Evolutionary conservation across 1,140 invertebrate genomes (phyloP).

Genomic region (Proctacanthus coquilletti): DNA sequence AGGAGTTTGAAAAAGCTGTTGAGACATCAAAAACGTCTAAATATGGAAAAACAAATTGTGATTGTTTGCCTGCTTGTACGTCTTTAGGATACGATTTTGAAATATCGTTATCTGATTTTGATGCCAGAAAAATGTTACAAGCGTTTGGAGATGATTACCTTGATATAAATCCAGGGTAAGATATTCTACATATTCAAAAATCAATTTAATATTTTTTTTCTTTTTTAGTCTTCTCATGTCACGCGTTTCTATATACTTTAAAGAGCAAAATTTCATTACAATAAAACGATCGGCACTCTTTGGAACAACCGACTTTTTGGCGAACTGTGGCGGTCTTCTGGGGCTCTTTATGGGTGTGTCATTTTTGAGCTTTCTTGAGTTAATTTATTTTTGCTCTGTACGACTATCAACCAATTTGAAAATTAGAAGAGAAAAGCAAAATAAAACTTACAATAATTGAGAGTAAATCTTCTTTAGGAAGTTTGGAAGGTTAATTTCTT

Average conservation of each 20-base stretch:
- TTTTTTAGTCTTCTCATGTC: slow-evolving; percentile 5
- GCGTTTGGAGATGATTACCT: slow-evolving; percentile 13
- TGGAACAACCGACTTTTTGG: slow-evolving; percentile 31
- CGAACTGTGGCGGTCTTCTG: slow-evolving; percentile 34
- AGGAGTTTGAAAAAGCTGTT: too few species aligned
- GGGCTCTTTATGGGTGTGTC: slow-evolving; percentile 36
- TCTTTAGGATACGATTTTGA: slow-evolving; percentile 34
- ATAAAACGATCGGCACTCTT: slow-evolving; percentile 30
- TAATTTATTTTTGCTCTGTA: slow-evolving; percentile 32
- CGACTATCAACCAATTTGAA: too few species aligned
- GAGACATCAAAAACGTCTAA: too few species aligned
- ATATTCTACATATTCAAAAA: background rate
- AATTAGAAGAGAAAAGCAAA: too few species aligned
- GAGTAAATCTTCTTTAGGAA: too few species aligned
- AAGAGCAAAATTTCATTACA: slow-evolving; percentile 27
- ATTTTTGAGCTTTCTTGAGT: slow-evolving; percentile 31
- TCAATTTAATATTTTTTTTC: slow-evolving; percentile 1
- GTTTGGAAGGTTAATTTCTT: too few species aligned
- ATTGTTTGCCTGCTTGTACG: background rate
- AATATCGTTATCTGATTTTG: slow-evolving; percentile 40
- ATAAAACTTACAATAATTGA: too few species aligned
- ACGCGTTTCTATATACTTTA: slow-evolving; percentile 23
- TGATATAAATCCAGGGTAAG: slow-evolving; percentile 1
- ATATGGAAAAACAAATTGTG: too few species aligned
- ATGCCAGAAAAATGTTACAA: slow-evolving; percentile 31